Percentiles rank a stretch among this genome's conserved stretches.
Evolutionary conservation across 2,888 invertebrate genomes (phyloP).

Genomic region (Neelides folsomi): DNA sequence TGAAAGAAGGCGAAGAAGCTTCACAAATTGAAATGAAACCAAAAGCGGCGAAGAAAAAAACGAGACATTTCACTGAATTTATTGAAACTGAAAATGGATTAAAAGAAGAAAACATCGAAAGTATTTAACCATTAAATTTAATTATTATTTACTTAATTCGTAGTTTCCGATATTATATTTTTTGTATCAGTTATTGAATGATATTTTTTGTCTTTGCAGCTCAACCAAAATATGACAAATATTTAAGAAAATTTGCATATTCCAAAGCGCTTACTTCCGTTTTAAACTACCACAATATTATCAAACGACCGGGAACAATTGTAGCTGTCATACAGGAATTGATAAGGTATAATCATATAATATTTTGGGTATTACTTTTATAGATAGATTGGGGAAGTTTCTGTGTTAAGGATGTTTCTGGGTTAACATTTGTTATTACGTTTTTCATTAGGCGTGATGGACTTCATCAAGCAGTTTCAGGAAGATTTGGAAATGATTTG

Average conservation of each 20-base stretch:
- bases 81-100: conserved; percentile 26
- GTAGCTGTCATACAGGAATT: conserved; percentile 73
- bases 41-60: conserved; percentile 7
- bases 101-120: conserved; percentile 17
- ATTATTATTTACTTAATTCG: conserved; percentile 2
- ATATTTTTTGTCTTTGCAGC: too few species aligned
- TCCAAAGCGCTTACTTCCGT: conserved; percentile 63
- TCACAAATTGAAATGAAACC: conserved; percentile 1
- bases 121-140: conserved; percentile 9
- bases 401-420: background rate
- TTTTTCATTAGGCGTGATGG: conserved; percentile 50
- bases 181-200: too few species aligned
- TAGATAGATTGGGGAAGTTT: too few species aligned
- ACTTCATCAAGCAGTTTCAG: conserved; percentile 58
- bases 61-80: conserved; percentile 21
- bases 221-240: conserved; percentile 49
- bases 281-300: conserved; percentile 47
- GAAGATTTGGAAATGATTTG: conserved; percentile 54
- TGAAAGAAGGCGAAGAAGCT: conserved; percentile 13
- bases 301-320: conserved; percentile 59
- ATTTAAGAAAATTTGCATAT: conserved; percentile 66
- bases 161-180: background rate
- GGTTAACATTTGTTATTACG: conserved; percentile 1
- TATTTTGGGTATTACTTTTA: background rate
- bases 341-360: conserved; percentile 40